phyloP scores from a whole-genome alignment of 2,888 invertebrate genomes.

The Ophion slaviceki region DNA sequence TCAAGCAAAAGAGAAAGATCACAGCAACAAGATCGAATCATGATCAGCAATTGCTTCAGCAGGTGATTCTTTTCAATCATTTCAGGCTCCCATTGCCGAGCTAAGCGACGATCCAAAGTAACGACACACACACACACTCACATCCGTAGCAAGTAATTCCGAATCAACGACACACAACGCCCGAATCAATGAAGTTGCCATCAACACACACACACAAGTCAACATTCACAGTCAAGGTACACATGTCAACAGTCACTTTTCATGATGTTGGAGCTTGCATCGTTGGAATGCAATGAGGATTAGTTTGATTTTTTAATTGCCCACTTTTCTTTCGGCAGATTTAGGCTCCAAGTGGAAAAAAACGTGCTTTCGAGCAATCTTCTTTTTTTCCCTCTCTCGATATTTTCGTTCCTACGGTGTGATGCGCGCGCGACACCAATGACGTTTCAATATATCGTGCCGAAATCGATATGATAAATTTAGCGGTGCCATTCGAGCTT shows the following conservation, averaged over 20 bases:
- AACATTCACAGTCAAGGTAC: slow-evolving; percentile 16
- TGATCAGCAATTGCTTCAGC: background rate
- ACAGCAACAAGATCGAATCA: background rate
- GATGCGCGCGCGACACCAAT: background rate
- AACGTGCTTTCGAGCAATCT: background rate
- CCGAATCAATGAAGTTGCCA: slow-evolving; percentile 10
- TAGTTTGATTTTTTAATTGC: background rate
- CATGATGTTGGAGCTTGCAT: background rate
- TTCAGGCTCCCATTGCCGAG: background rate
- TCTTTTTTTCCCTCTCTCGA: background rate
- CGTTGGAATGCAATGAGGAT: background rate
- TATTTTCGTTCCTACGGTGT: background rate
- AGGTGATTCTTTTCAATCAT: slow-evolving; percentile 21
- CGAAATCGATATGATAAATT: slow-evolving; percentile 31
- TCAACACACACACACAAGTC: background rate
- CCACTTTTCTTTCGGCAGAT: background rate
- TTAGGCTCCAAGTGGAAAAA: background rate
- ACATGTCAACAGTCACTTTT: background rate
- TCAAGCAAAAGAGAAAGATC: background rate
- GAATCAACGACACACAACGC: slow-evolving; percentile 26
- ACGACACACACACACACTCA: slow-evolving; percentile 15
- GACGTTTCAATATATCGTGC: background rate
- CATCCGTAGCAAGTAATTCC: slow-evolving; percentile 14
- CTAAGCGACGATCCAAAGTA: slow-evolving; percentile 1
- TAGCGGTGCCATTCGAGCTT: slow-evolving; percentile 21